phyloP scores from a whole-genome alignment of 2,113 vertebrate species.

The Prochilodus magdalenae region DNA sequence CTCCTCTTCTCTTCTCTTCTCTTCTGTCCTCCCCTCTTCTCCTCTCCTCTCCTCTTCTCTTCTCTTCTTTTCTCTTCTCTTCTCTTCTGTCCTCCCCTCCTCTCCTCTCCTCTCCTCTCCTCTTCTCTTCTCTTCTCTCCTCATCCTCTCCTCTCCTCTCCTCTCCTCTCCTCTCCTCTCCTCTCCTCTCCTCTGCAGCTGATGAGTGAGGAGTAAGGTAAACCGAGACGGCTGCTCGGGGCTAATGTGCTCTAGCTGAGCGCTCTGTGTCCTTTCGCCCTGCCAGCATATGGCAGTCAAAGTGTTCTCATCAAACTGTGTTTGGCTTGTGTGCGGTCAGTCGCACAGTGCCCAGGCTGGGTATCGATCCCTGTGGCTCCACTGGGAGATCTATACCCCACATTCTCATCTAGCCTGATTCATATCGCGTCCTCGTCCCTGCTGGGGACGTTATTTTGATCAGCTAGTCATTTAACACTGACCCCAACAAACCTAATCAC shows the following conservation, averaged over 20 bases:
- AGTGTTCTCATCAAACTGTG: conserved; percentile 34
- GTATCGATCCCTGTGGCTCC: conserved; percentile 42
- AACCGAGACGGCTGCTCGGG: not conserved
- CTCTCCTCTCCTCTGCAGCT: not conserved
- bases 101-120: too few relatives aligned
- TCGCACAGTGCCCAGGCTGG: conserved; percentile 2
- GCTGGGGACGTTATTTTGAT: conserved; percentile 39
- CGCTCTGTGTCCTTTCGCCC: not conserved
- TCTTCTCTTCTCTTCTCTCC: too few relatives aligned
- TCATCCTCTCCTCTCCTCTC: too few relatives aligned
- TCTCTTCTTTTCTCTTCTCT: too few relatives aligned
- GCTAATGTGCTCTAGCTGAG: conserved; percentile 1
- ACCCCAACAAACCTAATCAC: conserved; percentile 28
- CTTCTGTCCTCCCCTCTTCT: too few relatives aligned
- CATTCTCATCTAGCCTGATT: conserved; percentile 20
- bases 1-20: too few relatives aligned
- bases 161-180: too few relatives aligned
- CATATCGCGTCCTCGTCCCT: conserved; percentile 4
- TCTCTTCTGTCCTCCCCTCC: too few relatives aligned
- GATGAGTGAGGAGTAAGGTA: not conserved
- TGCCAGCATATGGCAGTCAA: conserved; percentile 23
- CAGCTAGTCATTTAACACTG: conserved; percentile 32
- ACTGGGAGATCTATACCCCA: conserved; percentile 34
- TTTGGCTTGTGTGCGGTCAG: conserved; percentile 34
- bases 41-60: too few relatives aligned